Conservation (phyloP, 2,888 invertebrate genomes). For the Oeneis ivallda region DNA sequence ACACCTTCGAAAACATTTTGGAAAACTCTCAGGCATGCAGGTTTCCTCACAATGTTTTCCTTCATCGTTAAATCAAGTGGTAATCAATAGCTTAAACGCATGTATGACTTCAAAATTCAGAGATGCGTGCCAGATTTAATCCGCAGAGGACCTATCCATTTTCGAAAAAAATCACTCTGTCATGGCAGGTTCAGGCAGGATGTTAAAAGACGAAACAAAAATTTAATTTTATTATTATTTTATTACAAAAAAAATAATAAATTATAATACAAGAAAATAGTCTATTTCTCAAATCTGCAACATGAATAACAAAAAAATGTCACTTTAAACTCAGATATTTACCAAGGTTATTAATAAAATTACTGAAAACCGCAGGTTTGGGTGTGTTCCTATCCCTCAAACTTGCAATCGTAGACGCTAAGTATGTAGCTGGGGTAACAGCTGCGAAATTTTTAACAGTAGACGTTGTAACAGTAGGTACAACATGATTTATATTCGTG, state of each 20-base stretch:
- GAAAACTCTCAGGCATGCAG: too few relatives aligned
- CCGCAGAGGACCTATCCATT: too few relatives aligned
- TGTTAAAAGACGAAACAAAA: neutral
- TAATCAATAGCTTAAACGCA: too few relatives aligned
- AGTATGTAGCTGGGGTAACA: slow-evolving; percentile 46
- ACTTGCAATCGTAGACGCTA: slow-evolving; percentile 62
- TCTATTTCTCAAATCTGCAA: neutral
- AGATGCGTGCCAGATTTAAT: too few relatives aligned
- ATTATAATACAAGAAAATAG: neutral
- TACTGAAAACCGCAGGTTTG: slow-evolving; percentile 49
- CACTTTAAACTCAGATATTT: slow-evolving; percentile 64
- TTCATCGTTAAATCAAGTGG: too few relatives aligned
- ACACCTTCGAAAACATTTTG: too few relatives aligned
- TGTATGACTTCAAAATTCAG: too few relatives aligned
- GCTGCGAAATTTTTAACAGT: slow-evolving; percentile 21
- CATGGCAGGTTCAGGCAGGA: too few relatives aligned
- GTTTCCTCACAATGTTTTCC: too few relatives aligned
- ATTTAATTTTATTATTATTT: neutral
- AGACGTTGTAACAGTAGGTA: slow-evolving; percentile 6
- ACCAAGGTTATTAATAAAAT: slow-evolving; percentile 67
- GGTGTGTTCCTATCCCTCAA: slow-evolving; percentile 57
- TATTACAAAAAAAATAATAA: slow-evolving; percentile 5
- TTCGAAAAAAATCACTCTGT: too few relatives aligned
- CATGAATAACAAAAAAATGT: neutral
- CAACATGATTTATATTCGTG: slow-evolving; percentile 22